phyloP scores from a whole-genome alignment of 2,113 vertebrate genomes.

The Zapus hudsonius region DNA sequence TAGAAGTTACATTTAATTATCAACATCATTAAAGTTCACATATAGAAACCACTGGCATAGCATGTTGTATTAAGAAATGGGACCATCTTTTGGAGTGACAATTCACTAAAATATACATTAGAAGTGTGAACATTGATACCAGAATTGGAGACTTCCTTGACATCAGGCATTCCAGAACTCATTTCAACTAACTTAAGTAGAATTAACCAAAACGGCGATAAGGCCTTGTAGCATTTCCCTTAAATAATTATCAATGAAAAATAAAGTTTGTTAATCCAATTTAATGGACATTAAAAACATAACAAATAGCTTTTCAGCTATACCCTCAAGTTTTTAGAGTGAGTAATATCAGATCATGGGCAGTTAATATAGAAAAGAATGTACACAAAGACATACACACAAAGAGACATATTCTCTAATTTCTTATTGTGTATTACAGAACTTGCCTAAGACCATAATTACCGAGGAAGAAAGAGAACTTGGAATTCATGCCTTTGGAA shows the following conservation, averaged over 20 bases:
- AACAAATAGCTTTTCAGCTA: not conserved
- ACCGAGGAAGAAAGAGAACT: slow-evolving; percentile 13
- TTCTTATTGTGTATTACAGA: not conserved
- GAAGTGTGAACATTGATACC: not conserved
- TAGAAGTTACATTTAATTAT: slow-evolving; percentile 54
- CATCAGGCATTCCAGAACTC: slow-evolving; percentile 47
- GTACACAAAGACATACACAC: not conserved
- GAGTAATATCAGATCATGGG: slow-evolving; percentile 50
- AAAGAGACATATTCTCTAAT: not conserved
- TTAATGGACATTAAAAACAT: not conserved
- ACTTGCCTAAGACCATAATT: not conserved
- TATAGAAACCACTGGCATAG: not conserved
- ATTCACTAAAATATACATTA: slow-evolving; percentile 13
- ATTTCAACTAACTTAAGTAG: slow-evolving; percentile 36
- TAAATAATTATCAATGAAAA: slow-evolving; percentile 25
- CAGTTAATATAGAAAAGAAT: slow-evolving; percentile 1
- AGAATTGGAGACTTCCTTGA: slow-evolving; percentile 49
- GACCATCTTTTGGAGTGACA: not conserved
- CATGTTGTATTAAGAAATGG: not conserved
- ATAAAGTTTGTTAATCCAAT: slow-evolving; percentile 57
- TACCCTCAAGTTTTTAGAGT: not conserved
- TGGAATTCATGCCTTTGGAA: not conserved
- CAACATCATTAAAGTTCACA: slow-evolving; percentile 47
- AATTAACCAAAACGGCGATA: slow-evolving; percentile 34
- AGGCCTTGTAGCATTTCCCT: slow-evolving; percentile 53